Evolutionary conservation across 2,888 invertebrate species (phyloP).

Genomic region (Campoplex nolae): DNA sequence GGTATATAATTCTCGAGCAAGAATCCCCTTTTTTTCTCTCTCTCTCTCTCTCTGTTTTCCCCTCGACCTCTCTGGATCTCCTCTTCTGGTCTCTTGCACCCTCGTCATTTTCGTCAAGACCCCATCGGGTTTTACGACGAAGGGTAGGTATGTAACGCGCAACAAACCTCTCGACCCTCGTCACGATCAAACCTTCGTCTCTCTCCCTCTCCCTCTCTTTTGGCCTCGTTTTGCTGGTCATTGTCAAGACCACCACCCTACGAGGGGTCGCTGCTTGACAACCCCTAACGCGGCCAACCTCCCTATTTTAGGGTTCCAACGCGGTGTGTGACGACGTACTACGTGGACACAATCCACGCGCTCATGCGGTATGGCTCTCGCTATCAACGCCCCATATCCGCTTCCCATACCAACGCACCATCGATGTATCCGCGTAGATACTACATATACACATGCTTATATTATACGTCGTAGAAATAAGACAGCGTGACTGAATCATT

Average conservation of each 20-base stretch:
- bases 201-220: conserved; percentile 37
- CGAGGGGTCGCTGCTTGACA: conserved; percentile 62
- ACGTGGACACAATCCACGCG: conserved; percentile 52
- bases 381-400: conserved; percentile 70
- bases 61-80: not conserved
- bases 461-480: conserved; percentile 25
- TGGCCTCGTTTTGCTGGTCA: conserved; percentile 64
- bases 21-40: conserved; percentile 5
- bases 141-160: conserved; percentile 31
- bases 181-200: conserved; percentile 57
- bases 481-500: conserved; percentile 62
- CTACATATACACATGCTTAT: not conserved
- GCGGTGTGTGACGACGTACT: conserved; percentile 23
- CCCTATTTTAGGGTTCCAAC: conserved; percentile 59
- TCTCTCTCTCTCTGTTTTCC: conserved; percentile 14
- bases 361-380: conserved; percentile 55
- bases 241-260: conserved; percentile 65
- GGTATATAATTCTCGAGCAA: conserved; percentile 38
- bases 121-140: conserved; percentile 42
- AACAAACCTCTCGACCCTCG: conserved; percentile 63
- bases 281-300: conserved; percentile 60
- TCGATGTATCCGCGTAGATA: too few species aligned
- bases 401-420: conserved; percentile 21
- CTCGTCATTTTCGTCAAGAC: conserved; percentile 42
- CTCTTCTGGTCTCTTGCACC: not conserved